Percentiles rank a stretch among this genome's conserved stretches.
Conservation (phyloP, 2,113 vertebrate genomes). For the Chrysochloris asiatica region DNA sequence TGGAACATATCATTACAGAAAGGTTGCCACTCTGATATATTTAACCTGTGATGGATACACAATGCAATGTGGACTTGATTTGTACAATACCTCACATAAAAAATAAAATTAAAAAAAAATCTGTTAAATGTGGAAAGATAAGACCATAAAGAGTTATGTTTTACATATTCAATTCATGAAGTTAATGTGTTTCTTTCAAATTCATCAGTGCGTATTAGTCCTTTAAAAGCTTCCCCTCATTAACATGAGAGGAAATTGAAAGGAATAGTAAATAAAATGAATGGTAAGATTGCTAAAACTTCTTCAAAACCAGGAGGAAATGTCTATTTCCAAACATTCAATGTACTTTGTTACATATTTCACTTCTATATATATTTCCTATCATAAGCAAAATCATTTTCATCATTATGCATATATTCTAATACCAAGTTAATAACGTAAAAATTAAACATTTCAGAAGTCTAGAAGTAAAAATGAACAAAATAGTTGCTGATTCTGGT, state of each 20-base stretch:
- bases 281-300: slow-evolving; percentile 64
- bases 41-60: background rate
- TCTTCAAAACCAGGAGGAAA: slow-evolving; percentile 65
- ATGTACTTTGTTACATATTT: slow-evolving; percentile 35
- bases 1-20: background rate
- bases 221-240: slow-evolving; percentile 78
- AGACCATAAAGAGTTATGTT: slow-evolving; percentile 62
- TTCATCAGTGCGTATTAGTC: slow-evolving; percentile 62
- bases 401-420: background rate
- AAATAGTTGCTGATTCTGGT: slow-evolving; percentile 13
- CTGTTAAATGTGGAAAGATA: slow-evolving; percentile 35
- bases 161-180: slow-evolving; percentile 70
- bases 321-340: slow-evolving; percentile 60
- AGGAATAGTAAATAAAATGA: slow-evolving; percentile 65
- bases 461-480: slow-evolving; percentile 55
- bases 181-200: slow-evolving; percentile 70
- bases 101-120: background rate
- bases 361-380: slow-evolving; percentile 5
- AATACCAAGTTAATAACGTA: background rate
- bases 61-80: background rate
- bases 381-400: background rate
- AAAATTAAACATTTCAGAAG: background rate
- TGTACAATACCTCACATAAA: background rate
- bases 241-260: slow-evolving; percentile 74
- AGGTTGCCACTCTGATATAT: background rate